These are phyloP conservation scores for Cheilosia pagana DNA, from an alignment of 2,888 invertebrate genomes.

Conservation along the genomic window DNA sequence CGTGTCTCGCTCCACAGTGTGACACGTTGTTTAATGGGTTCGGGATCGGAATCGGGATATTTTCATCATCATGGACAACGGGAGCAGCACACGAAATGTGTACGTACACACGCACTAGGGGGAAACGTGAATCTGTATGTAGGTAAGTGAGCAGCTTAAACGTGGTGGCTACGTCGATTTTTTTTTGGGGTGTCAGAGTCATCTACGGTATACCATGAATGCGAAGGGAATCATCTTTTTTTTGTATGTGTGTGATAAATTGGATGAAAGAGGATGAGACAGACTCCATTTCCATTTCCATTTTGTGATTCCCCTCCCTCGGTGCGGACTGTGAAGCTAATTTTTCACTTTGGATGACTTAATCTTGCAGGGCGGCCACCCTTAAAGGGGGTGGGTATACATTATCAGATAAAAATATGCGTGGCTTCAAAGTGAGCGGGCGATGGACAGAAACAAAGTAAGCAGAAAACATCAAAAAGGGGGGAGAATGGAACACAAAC, in stretches of 20 bases:
- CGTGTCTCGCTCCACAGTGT: slow-evolving; percentile 17
- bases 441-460: background rate
- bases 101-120: slow-evolving; percentile 3
- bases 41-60: slow-evolving; percentile 68
- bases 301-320: slow-evolving; percentile 9
- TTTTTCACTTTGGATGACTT: slow-evolving; percentile 57
- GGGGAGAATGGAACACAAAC: slow-evolving; percentile 39
- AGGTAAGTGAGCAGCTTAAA: background rate
- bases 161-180: background rate
- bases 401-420: background rate
- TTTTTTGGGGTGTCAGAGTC: too few relatives aligned
- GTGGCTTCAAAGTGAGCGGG: background rate
- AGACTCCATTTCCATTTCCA: background rate
- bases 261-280: background rate
- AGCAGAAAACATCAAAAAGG: background rate
- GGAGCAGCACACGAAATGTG: slow-evolving; percentile 6
- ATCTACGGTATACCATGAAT: too few relatives aligned
- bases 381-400: slow-evolving; percentile 2
- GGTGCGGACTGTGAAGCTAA: slow-evolving; percentile 14
- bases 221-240: background rate
- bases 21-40: slow-evolving; percentile 64
- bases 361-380: slow-evolving; percentile 42
- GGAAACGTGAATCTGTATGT: slow-evolving; percentile 23
- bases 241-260: slow-evolving; percentile 11
- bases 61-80: slow-evolving; percentile 52